Evolutionary conservation across 1,140 invertebrate genomes (phyloP).

Genomic region (Eurosta solidaginis): DNA sequence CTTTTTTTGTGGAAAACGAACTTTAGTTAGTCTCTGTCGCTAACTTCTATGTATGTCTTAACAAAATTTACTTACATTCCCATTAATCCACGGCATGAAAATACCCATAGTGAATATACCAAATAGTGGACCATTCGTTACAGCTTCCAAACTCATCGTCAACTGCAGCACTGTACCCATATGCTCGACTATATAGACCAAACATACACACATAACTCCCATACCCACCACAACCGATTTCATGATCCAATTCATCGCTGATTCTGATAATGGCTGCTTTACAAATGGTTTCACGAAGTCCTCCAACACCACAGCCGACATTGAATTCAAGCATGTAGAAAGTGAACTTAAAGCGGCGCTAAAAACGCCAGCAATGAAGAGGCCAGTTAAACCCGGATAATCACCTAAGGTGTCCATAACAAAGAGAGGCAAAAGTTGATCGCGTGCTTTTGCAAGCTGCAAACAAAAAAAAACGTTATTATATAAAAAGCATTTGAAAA

Average conservation of each 20-base stretch:
- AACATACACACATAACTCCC: slow-evolving; percentile 62
- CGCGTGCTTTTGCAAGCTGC: slow-evolving; percentile 63
- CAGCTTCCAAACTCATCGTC: slow-evolving; percentile 65
- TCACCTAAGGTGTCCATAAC: slow-evolving; percentile 70
- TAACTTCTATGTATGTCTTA: too few relatives aligned
- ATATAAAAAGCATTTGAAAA: not conserved
- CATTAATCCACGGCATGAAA: slow-evolving; percentile 73
- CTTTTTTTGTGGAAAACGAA: too few relatives aligned
- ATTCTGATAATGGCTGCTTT: slow-evolving; percentile 61
- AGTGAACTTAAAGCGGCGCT: slow-evolving; percentile 74
- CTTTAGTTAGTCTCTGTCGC: too few relatives aligned
- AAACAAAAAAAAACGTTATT: slow-evolving; percentile 20
- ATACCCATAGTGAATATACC: slow-evolving; percentile 77
- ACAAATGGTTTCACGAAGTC: slow-evolving; percentile 65
- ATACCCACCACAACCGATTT: slow-evolving; percentile 65
- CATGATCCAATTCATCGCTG: slow-evolving; percentile 63
- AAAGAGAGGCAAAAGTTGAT: slow-evolving; percentile 66
- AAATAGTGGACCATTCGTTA: slow-evolving; percentile 74
- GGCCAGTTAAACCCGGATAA: slow-evolving; percentile 67
- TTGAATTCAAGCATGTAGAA: slow-evolving; percentile 79
- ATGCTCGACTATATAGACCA: slow-evolving; percentile 66
- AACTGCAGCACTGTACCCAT: slow-evolving; percentile 62
- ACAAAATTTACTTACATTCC: slow-evolving; percentile 64
- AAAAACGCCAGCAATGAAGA: slow-evolving; percentile 73
- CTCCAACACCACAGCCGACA: slow-evolving; percentile 78